These are phyloP conservation scores for Sanderia malayensis DNA, from an alignment of 30 jellyfish, hydroid and myxozoan genomes.

Conservation along the genomic window DNA sequence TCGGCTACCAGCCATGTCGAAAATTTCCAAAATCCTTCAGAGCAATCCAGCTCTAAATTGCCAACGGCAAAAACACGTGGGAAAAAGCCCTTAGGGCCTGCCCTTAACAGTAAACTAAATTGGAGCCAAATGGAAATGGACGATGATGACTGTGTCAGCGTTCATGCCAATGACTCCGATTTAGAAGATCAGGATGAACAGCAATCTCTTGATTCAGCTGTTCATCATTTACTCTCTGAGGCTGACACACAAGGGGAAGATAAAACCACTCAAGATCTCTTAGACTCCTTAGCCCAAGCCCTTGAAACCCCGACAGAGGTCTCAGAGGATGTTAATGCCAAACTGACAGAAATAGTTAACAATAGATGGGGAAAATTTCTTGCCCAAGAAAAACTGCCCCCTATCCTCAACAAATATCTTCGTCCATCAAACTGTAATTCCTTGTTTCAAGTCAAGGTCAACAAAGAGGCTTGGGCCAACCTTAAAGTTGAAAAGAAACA, in stretches of 20 bases:
- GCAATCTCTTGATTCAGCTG: constrained; percentile 3
- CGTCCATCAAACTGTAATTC: background rate
- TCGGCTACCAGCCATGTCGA: constrained; percentile 7
- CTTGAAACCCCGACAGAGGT: constrained; percentile 6
- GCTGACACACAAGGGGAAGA: constrained; percentile 1
- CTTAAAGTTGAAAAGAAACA: background rate
- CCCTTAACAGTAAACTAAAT: background rate
- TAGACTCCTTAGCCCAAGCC: constrained; percentile 5
- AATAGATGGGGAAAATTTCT: background rate
- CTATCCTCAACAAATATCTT: background rate
- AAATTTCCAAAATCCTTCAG: constrained; percentile 1
- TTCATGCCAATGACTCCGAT: constrained; percentile 4
- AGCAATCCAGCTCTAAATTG: constrained; percentile 3
- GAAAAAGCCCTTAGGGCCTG: constrained; percentile 6
- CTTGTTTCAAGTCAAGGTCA: background rate
- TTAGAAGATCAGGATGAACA: constrained; percentile 2
- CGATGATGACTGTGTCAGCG: constrained; percentile 4
- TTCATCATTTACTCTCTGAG: constrained; percentile 2
- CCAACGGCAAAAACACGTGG: constrained; percentile 6
- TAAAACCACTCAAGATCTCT: background rate
- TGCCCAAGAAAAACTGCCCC: constrained; percentile 2
- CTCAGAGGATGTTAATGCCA: constrained; percentile 4
- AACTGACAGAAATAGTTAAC: background rate
- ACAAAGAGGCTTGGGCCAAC: constrained; percentile 4
- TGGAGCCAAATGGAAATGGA: constrained; percentile 4